Evolutionary conservation across 1,140 invertebrate species (phyloP), one percentile per base, ranked within the genome.

Genomic region (Rhagoletis zephyria): DNA sequence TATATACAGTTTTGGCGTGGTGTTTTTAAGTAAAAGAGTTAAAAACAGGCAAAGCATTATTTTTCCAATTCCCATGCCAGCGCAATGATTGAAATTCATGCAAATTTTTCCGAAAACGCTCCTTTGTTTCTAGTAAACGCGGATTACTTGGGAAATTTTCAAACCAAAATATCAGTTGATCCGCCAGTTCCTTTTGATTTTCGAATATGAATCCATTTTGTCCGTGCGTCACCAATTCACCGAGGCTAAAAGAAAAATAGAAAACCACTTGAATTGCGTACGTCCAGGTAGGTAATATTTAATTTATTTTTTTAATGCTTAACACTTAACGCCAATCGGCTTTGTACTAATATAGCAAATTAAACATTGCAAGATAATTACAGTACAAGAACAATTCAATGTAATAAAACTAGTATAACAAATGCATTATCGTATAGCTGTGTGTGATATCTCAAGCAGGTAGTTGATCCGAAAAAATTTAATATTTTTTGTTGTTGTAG

Each of bases 141-240:
- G 91, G 88, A 90, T 96, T 96, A 7, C 94, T 94, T 1, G 97
- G 96, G 89, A 96, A 97, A 63, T 95, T 93, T 90, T 95, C 94
- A 94, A 98, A 97, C 97, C 97, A 97, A 63, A 92, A 93, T 89
- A 95, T 94, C 16, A 99, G 93, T 89, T 96, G 95, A 88, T 94
- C 90, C 14, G 95, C 93, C 16, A 99, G 93, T 92, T 98, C 95
- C 67, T 94, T 88, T 81, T 95, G 94, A 88, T 94, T 94, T 87
- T 95, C 94, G 92, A 99, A 99, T 16, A 96, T 94, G 88, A 97
- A 95, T 86, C 98, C 96, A 94, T 98, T 99, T 92, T 96, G 94
- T 61, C 95, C 95, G 93, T 98, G 95, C 90, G 95, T 94, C 0
- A 99, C 97, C 45, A 99, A 93, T 92, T 99, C 98, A 89, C 95